Evolutionary conservation across 2,113 vertebrate species (phyloP).

Genomic region (Zosterops hypoxanthus): DNA sequence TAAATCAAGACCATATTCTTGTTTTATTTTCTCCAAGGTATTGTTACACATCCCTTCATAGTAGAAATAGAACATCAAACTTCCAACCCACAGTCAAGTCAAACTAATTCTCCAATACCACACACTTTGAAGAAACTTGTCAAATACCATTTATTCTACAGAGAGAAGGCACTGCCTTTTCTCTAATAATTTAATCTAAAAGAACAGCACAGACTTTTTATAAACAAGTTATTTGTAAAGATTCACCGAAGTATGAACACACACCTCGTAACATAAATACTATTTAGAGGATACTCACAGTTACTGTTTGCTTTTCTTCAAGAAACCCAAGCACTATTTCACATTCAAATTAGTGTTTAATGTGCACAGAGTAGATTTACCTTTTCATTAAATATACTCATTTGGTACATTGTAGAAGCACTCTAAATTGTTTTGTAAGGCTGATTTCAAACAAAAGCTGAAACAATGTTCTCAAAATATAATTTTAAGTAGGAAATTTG

Average conservation of each 20-base stretch:
- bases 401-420: background rate
- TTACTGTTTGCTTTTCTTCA: background rate
- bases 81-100: background rate
- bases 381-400: background rate
- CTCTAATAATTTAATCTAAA: slow-evolving; percentile 40
- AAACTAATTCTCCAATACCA: background rate
- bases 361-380: background rate
- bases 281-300: background rate
- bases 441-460: slow-evolving; percentile 47
- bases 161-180: slow-evolving; percentile 52
- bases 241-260: background rate
- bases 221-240: background rate
- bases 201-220: background rate
- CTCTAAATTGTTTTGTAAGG: slow-evolving; percentile 53
- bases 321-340: background rate
- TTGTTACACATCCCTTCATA: slow-evolving; percentile 31
- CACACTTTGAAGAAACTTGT: slow-evolving; percentile 23
- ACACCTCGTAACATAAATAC: background rate
- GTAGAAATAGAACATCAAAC: background rate
- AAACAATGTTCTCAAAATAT: slow-evolving; percentile 49
- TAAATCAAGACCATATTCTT: slow-evolving; percentile 52
- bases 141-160: background rate
- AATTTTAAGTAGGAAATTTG: slow-evolving; percentile 28
- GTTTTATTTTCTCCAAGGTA: slow-evolving; percentile 61
- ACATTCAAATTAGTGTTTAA: slow-evolving; percentile 16